Base-by-base conservation (phyloP, 1,140 invertebrate genomes). In the Magallana angulata region DNA sequence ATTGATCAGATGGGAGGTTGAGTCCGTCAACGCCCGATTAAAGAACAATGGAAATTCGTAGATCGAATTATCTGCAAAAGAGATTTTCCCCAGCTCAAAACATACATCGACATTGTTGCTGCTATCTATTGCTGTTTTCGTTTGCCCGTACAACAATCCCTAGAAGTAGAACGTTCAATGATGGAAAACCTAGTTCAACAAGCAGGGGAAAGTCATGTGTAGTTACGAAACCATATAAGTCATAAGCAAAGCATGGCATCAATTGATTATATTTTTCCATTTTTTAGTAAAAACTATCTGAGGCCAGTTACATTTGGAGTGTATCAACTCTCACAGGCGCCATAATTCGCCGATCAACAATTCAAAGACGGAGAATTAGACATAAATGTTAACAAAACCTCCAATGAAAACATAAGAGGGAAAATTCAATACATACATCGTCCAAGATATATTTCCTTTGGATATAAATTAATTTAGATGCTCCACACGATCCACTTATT, bases 1-100 rank as follows among this genome's bases (percentile, higher is more conserved):
- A 14, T 57, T 89, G 84, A 85, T 86, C 76, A 80, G 87, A 60
- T 88, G 87, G 84, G 80, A 68, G 11, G 76, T 83, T 57, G 87
- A 81, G 59, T 62, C 80, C 14, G 76, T 68, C 3, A 87, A 87
- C 36, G 58, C 57, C 3, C 36, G 87, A 18, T 18, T 88, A 9
- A 88, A 88, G 80, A 0, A 24, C 64, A 76, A 57, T 88, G 87
- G 87, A 18, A 76, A 16, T 88, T 71, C 56, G 81, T 88, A 16
- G 62, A 36, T 18, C 57, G 57, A 36, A 58, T 86, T 48, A n/a
- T 88, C n/a, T 68, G 82, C 9, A 85, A 88, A 56, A 16, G 36
- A n/a, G 24, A 62, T 18, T 30, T 68, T 60, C 87, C 87, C 30
- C 59, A 58, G 14, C 8, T 85, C n/a, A 58, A 68, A 48, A 58